Evolutionary conservation across 2,888 invertebrate genomes (phyloP).

Genomic region (Marronus borbonicus): DNA sequence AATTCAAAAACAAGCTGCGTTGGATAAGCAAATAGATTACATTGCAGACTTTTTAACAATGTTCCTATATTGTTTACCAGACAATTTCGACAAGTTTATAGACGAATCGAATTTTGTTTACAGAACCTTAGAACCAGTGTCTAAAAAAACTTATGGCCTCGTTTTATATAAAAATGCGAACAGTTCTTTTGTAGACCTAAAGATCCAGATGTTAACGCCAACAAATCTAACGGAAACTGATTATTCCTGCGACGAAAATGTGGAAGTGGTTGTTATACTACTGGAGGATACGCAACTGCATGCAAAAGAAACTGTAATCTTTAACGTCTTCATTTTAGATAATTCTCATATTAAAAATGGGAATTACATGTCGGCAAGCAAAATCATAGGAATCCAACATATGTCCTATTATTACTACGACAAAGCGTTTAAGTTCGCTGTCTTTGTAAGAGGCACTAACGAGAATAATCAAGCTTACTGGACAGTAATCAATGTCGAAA

Average conservation of each 20-base stretch:
- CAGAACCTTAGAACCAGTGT: background rate
- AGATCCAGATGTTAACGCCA: background rate
- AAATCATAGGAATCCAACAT: conserved; percentile 1
- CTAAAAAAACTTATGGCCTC: background rate
- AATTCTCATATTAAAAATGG: background rate
- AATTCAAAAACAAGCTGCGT: background rate
- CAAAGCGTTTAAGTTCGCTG: background rate
- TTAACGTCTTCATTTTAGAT: conserved; percentile 14
- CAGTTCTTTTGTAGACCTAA: background rate
- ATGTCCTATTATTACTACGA: conserved; percentile 5
- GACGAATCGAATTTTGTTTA: conserved; percentile 6
- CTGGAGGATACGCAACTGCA: background rate
- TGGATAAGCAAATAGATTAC: background rate
- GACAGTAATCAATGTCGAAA: conserved; percentile 1
- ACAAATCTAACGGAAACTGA: conserved; percentile 15
- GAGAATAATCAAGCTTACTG: background rate
- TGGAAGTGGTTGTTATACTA: conserved; percentile 2
- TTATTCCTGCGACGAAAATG: conserved; percentile 4
- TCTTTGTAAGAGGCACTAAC: background rate
- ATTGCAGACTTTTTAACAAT: conserved; percentile 9
- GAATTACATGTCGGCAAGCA: background rate
- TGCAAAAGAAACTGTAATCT: background rate
- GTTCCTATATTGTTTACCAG: conserved; percentile 1
- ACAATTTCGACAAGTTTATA: conserved; percentile 3
- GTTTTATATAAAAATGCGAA: conserved; percentile 7